Evolutionary conservation across 64 coral and sea anemone species (phyloP).

Genomic region (Actinia tenebrosa): DNA sequence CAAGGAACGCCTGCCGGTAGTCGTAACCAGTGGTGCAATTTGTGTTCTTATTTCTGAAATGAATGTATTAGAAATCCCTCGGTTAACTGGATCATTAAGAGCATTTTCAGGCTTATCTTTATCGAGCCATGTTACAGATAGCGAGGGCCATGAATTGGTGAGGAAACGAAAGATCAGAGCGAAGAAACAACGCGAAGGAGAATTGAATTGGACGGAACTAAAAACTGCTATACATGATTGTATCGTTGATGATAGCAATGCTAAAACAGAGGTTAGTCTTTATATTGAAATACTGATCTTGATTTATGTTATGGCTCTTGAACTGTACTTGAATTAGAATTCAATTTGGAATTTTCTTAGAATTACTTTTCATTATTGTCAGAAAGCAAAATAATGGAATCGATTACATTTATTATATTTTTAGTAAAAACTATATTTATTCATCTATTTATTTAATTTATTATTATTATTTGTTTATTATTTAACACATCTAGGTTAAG

Average conservation of each 20-base stretch:
- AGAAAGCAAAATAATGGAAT: neutral
- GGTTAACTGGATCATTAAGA: slow-evolving; percentile 90
- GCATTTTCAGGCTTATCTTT: slow-evolving; percentile 86
- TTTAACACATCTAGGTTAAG: slow-evolving; percentile 18
- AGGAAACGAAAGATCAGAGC: slow-evolving; percentile 78
- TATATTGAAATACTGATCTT: neutral
- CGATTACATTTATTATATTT: neutral
- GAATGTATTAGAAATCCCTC: slow-evolving; percentile 70
- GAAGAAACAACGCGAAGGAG: slow-evolving; percentile 53
- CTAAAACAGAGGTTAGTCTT: slow-evolving; percentile 66
- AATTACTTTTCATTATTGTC: neutral
- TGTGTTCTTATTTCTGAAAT: slow-evolving; percentile 5
- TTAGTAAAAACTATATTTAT: too few species aligned
- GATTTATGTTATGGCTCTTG: neutral
- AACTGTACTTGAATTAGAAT: neutral
- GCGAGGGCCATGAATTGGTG: slow-evolving; percentile 41
- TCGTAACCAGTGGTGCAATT: slow-evolving; percentile 1
- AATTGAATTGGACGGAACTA: slow-evolving; percentile 71
- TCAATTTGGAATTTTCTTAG: neutral
- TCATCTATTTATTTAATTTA: too few species aligned
- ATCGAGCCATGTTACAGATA: slow-evolving; percentile 20
- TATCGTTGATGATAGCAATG: slow-evolving; percentile 44
- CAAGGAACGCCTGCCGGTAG: slow-evolving; percentile 21
- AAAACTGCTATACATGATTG: slow-evolving; percentile 64
- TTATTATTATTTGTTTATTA: neutral